Percentiles rank a stretch among this genome's conserved stretches.
These are phyloP conservation scores for Brachyistius frenatus DNA, from an alignment of 2,113 vertebrate species.

Conservation along the genomic window DNA sequence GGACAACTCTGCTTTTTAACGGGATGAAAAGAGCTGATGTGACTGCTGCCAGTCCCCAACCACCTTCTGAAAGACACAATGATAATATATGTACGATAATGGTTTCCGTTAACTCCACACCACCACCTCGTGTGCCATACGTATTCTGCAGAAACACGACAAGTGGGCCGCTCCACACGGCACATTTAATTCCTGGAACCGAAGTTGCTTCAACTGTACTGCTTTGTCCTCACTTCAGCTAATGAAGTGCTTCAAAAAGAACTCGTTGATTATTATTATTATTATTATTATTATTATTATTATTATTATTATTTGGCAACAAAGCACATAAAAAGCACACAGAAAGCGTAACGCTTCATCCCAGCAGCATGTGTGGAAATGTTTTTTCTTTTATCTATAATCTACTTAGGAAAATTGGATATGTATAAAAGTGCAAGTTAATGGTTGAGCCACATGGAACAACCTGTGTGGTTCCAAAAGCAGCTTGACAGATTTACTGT, in stretches of 20 bases:
- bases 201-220: conserved; percentile 19
- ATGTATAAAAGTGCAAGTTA: conserved; percentile 5
- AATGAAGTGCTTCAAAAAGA: conserved; percentile 18
- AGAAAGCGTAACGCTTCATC: background rate
- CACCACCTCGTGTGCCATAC: background rate
- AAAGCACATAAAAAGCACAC: conserved; percentile 1
- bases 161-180: background rate
- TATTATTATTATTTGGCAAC: background rate
- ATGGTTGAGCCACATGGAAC: conserved; percentile 22
- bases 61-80: background rate
- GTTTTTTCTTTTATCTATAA: background rate
- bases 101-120: background rate
- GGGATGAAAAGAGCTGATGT: conserved; percentile 12
- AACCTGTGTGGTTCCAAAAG: conserved; percentile 29
- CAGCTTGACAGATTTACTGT: conserved; percentile 45
- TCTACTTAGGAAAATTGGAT: conserved; percentile 15
- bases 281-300: too few species aligned
- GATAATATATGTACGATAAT: conserved; percentile 14
- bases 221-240: conserved; percentile 21
- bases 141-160: conserved; percentile 16
- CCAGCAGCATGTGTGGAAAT: background rate
- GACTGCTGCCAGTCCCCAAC: background rate
- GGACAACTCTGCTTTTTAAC: background rate
- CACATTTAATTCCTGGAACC: conserved; percentile 16
- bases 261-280: background rate